Conservation (phyloP, 2,888 invertebrate genomes). For the Apodemia zela region DNA sequence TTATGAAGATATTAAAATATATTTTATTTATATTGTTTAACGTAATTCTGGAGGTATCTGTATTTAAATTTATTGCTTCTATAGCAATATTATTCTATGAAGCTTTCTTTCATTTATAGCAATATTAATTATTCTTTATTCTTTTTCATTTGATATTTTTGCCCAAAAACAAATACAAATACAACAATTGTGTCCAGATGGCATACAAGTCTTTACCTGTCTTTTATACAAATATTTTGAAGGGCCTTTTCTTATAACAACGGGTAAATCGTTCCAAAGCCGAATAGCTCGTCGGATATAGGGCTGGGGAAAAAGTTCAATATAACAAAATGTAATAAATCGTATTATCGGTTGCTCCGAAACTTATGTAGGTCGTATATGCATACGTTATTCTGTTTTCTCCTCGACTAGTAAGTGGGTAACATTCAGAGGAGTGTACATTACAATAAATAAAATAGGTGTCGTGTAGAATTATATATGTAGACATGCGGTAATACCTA, state of each 20-base stretch:
- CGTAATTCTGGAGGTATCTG: not conserved
- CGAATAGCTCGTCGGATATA: not conserved
- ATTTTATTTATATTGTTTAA: too few species aligned
- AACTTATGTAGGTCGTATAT: not conserved
- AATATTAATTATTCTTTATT: not conserved
- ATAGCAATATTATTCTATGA: too few species aligned
- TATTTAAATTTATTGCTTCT: too few species aligned
- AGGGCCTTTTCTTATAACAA: conserved; percentile 2
- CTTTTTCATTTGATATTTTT: not conserved
- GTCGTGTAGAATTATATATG: too few species aligned
- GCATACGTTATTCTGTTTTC: not conserved
- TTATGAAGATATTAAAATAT: too few species aligned
- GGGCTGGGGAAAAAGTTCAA: not conserved
- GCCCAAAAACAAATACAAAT: not conserved
- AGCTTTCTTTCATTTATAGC: too few species aligned
- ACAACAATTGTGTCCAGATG: not conserved
- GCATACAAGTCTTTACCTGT: conserved; percentile 1
- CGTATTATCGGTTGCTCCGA: not conserved
- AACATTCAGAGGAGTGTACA: too few species aligned
- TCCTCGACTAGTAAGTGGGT: too few species aligned
- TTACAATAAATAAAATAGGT: too few species aligned
- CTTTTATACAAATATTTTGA: conserved; percentile 1
- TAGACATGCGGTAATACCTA: too few species aligned
- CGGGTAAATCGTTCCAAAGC: not conserved
- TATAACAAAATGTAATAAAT: not conserved